Base-by-base conservation (phyloP, 1,140 invertebrate genomes). In the Plectrocnemia conspersa region DNA sequence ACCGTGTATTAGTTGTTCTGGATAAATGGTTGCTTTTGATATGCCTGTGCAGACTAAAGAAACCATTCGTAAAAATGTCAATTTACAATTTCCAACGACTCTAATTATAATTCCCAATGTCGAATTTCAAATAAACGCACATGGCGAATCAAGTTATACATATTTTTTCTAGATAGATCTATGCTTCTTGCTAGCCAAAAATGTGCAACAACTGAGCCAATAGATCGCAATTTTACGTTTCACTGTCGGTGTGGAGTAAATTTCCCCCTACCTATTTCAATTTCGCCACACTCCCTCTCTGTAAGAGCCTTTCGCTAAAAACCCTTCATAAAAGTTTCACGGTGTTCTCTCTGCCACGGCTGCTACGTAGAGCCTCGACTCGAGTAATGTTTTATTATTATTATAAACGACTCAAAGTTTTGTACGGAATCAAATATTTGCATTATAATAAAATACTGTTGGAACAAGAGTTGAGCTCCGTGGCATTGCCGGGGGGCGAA, bases 371-470 rank as follows among this genome's bases (percentile, higher is more conserved):
- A 54, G 45, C 21, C 18, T 10, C 6, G 21, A 13, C 48, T 27
- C 53, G 23, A 38, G 42, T 40, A 46, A 47, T 52, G 58, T 59
- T 59, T 55, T 55, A 55, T 59, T 55, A 59, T 59, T 59, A 59
- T 59, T 54, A 58, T 53, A 59, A 59, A 59, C 58, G 58, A 59
- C 53, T 59, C 53, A 35, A 55, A 59, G 58, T 59, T 58, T 55
- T 59, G 47, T 56, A 56, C 53, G 41, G 36, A 56, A 59, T 55
- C 58, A 59, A 59, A 59, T 59, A 59, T 59, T 59, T 59, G 58
- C 53, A 44, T 59, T 59, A 54, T 55, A 59, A 59, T 56, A 54
- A 59, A 55, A 59, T 59, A 59, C 27, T 52, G 50, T 52, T 52
- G 50, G 50, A 42, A 52, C 50, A 52, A 44, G 50, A 42, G 49